Evolutionary conservation across 1,140 invertebrate species (phyloP).

Genomic region (Cardiocondyla obscurior): DNA sequence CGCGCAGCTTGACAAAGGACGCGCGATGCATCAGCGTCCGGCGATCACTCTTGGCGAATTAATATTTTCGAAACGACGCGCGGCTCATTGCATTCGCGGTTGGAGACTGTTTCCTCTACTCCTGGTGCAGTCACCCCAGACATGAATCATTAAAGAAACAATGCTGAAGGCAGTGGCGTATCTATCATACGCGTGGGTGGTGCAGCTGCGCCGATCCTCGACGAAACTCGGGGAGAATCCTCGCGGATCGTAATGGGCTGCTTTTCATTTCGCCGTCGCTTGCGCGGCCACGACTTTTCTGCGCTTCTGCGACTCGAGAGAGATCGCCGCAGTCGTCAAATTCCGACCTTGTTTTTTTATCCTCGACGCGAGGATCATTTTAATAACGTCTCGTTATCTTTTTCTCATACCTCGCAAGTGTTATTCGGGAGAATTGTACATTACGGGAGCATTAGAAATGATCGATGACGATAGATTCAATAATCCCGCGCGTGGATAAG

Average conservation of each 20-base stretch:
- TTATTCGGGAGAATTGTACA: too few species aligned
- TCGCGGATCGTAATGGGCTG: conserved; percentile 55
- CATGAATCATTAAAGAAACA: conserved; percentile 75
- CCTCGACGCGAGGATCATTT: too few species aligned
- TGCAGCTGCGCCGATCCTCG: conserved; percentile 65
- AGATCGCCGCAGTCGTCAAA: too few species aligned
- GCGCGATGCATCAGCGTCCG: conserved; percentile 36
- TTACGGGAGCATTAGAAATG: too few species aligned
- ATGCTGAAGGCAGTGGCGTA: conserved; percentile 74
- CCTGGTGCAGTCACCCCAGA: conserved; percentile 71
- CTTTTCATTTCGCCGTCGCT: conserved; percentile 44
- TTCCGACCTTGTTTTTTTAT: too few species aligned
- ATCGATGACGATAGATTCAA: background rate
- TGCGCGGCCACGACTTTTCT: background rate
- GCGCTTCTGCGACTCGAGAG: too few species aligned
- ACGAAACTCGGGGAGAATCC: conserved; percentile 63
- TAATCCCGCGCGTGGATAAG: background rate
- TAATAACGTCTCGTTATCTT: background rate
- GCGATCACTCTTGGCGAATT: conserved; percentile 59
- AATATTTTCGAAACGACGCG: conserved; percentile 70
- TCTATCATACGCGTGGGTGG: conserved; percentile 73
- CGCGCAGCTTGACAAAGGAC: conserved; percentile 11
- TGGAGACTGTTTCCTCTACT: conserved; percentile 72
- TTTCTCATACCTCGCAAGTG: background rate
- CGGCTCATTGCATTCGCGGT: conserved; percentile 69